Base-by-base conservation (phyloP, 2,797 vertebrate genomes). In the Danionella dracula region DNA sequence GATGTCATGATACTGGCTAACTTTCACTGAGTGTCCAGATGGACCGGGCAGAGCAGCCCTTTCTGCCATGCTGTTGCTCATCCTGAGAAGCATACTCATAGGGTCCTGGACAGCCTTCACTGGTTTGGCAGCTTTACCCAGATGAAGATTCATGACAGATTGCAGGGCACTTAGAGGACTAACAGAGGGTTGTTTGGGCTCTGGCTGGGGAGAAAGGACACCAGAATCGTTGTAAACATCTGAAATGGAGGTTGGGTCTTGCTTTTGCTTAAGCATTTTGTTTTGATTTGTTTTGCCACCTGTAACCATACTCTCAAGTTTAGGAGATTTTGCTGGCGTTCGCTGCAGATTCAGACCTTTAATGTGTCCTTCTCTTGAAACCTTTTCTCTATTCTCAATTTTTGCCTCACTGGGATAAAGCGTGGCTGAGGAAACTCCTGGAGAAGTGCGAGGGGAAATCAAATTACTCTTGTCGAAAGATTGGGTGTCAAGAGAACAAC, bases 141-240 rank as follows among this genome's bases (percentile, higher is more conserved):
- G 89, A 88, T 99, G 97, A 84, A 99, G 93, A 85, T 98, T 99
- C 95, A 99, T 99, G 84, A 99, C 93, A 1, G 97, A 97, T 73
- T 99, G 96, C 81, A 99, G 92, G 82, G 97, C 97, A 75, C 96
- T 99, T 91, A 99, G 81, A 55, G 96, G 97, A 82, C 96, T 99
- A 73, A 98, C 92, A 75, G 98, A 98, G 53, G 95, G 95, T 85
- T 98, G 95, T 76, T 98, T 96, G 0, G 93, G 93, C 79, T 87
- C 87, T 53, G 92, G 91, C 75, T 97, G 94, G 79, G 93, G 92
- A 0, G 94, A 96, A 81, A 97, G 96, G 82, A 97, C 94, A 80
- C 92, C 85, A 0, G 91, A 93, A 78, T 94, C 95, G 79, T 90
- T 88, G 66, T 89, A 92, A 78, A 95, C 82, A 41, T 80, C 58